Base-by-base conservation (phyloP, 2,113 vertebrate genomes). In the Hyperoodon ampullatus region DNA sequence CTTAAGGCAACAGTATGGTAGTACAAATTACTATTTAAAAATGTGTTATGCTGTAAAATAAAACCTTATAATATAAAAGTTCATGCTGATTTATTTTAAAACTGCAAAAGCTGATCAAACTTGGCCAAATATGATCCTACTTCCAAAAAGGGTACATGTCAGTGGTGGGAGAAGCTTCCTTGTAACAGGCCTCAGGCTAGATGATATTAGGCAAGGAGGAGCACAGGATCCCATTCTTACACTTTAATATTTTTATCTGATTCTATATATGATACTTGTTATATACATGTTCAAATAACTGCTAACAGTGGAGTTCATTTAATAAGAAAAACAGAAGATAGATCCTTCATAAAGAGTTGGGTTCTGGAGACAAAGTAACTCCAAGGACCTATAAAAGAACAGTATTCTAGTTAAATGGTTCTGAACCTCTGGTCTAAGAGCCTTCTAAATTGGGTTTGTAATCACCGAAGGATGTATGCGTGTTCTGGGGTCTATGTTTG, bases 291-390 rank as follows among this genome's bases (percentile, higher is more conserved):
- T 92, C 58, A 96, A 86, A 89, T 81, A 92, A 93, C 24, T 82
- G 28, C 60, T 83, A 58, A 86, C 47, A 19, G 21, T 47, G 13
- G 28, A 53, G 39, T 94, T 84, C 19, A 60, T 82, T 92, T 90
- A 90, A 83, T 10, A 70, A 90, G 63, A 87, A 81, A 91, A 93
- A 92, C 26, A 82, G 94, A 94, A 90, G 66, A 55, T 2, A 81
- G 13, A 90, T 68, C 12, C 21, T 55, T 89, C 33, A 77, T 72
- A 89, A 89, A 89, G 33, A 88, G 53, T 30, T 88, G 47, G 47
- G 26, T 68, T 96, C 47, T 15, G 86, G 33, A 65, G 80, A 95
- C 30, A 94, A 97, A 95, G 74, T 9, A 93, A 80, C 42, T 83
- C 44, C 5, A 94, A 94, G 61, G 68, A 82, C 28, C 33, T 74